These are phyloP conservation scores for Odontocolon sp. DNA, from an alignment of 2,888 invertebrate genomes.

Conservation along the genomic window DNA sequence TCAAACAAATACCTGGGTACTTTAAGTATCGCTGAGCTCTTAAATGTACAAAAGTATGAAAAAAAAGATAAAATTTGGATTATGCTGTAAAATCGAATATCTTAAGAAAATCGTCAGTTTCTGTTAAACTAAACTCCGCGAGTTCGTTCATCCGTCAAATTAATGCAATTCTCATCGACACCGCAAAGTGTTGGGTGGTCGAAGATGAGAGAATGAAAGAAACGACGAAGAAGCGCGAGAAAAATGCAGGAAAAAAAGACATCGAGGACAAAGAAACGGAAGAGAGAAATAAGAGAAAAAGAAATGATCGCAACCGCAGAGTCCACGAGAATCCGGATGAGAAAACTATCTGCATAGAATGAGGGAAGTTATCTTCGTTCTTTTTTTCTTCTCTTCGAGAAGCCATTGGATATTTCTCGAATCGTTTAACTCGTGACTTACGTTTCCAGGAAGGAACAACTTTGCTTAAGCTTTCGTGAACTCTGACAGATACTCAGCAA, in stretches of 20 bases:
- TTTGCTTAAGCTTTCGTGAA: background rate
- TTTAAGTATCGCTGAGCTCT: too few species aligned
- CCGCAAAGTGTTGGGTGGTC: slow-evolving; percentile 53
- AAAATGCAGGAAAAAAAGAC: slow-evolving; percentile 39
- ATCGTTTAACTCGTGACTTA: slow-evolving; percentile 63
- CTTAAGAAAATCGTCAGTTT: slow-evolving; percentile 15
- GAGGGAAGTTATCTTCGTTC: slow-evolving; percentile 10
- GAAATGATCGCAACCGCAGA: slow-evolving; percentile 53
- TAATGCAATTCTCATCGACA: slow-evolving; percentile 31
- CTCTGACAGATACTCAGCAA: background rate
- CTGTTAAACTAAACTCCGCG: background rate
- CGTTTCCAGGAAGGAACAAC: slow-evolving; percentile 61
- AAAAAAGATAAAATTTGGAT: too few species aligned
- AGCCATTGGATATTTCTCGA: slow-evolving; percentile 31
- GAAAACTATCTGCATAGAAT: slow-evolving; percentile 68
- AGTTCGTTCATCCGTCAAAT: slow-evolving; percentile 51
- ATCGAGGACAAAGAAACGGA: slow-evolving; percentile 54
- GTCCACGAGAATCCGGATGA: slow-evolving; percentile 60
- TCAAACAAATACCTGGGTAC: too few species aligned
- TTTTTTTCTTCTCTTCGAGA: slow-evolving; percentile 23
- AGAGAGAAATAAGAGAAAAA: slow-evolving; percentile 58
- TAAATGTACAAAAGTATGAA: too few species aligned
- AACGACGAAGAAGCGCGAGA: too few species aligned
- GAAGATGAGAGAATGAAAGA: slow-evolving; percentile 9
- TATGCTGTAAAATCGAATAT: background rate